Evolutionary conservation across 1,140 invertebrate genomes (phyloP).

Genomic region (Achroia grisella): DNA sequence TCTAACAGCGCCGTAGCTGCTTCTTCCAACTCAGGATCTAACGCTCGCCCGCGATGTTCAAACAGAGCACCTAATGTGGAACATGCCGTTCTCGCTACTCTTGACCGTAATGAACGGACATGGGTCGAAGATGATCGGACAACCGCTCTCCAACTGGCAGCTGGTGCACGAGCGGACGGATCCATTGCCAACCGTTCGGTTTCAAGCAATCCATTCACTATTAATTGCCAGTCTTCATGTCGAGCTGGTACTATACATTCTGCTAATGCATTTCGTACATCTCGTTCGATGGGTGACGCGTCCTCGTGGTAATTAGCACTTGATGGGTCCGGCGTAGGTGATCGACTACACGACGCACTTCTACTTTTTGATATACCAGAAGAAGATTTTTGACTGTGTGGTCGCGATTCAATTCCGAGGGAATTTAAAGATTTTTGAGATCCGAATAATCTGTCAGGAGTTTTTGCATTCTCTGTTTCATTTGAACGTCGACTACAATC

Average conservation of each 20-base stretch:
- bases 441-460: conserved; percentile 7
- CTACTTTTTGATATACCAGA: conserved; percentile 9
- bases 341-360: conserved; percentile 15
- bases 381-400: conserved; percentile 5
- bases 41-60: conserved; percentile 76
- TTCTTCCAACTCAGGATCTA: conserved; percentile 93
- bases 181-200: conserved; percentile 83
- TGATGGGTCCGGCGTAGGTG: conserved; percentile 19
- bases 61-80: conserved; percentile 86
- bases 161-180: conserved; percentile 80
- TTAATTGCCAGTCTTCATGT: conserved; percentile 87
- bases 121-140: conserved; percentile 83
- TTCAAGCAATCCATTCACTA: conserved; percentile 84
- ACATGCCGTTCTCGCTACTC: conserved; percentile 91
- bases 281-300: conserved; percentile 28
- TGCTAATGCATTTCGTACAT: conserved; percentile 50
- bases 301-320: conserved; percentile 18
- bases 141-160: conserved; percentile 75
- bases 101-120: conserved; percentile 90
- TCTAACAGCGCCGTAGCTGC: conserved; percentile 85
- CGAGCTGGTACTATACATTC: conserved; percentile 50
- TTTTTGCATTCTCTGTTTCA: neutral
- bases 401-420: neutral
- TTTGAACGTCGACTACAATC: neutral
- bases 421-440: conserved; percentile 15